A percentile compares a stretch with the other conserved stretches of the same genome.
phyloP scores from a whole-genome alignment of 2,113 vertebrate species.

The Elanus axillaris region DNA sequence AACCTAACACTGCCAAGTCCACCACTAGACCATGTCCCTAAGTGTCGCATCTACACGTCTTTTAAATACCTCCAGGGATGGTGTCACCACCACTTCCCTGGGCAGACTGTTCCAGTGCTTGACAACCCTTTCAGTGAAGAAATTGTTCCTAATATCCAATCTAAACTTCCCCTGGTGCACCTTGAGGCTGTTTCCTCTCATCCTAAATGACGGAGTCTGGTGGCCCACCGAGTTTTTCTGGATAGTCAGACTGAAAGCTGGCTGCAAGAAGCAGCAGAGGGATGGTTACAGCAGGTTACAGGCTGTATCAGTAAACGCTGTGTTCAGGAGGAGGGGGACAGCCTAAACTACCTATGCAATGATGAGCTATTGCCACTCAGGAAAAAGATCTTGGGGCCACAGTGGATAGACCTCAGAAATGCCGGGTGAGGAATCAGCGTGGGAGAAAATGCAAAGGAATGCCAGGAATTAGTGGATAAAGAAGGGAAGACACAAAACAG shows the following conservation, averaged over 20 bases:
- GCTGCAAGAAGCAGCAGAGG: not conserved
- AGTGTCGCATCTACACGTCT: too few species aligned
- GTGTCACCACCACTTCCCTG: too few species aligned
- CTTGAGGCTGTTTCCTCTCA: too few species aligned
- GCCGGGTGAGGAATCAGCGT: not conserved
- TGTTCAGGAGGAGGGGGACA: not conserved
- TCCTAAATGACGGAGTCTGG: not conserved
- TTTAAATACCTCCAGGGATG: too few species aligned
- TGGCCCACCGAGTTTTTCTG: not conserved
- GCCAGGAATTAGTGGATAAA: not conserved
- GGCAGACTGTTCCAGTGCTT: too few species aligned
- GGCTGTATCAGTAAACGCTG: rapidly evolving
- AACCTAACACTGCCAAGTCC: too few species aligned
- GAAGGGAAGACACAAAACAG: not conserved
- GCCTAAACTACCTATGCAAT: not conserved
- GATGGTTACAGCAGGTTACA: not conserved
- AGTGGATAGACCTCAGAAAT: not conserved
- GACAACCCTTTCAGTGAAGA: too few species aligned
- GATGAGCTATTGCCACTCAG: not conserved
- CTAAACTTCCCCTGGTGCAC: too few species aligned
- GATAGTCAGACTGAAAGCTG: not conserved
- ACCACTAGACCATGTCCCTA: too few species aligned
- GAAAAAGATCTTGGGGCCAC: not conserved
- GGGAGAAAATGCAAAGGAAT: not conserved
- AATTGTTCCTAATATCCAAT: too few species aligned